Evolutionary conservation across 2,797 vertebrate genomes (phyloP).

Genomic region (Notolepis coatsorum): DNA sequence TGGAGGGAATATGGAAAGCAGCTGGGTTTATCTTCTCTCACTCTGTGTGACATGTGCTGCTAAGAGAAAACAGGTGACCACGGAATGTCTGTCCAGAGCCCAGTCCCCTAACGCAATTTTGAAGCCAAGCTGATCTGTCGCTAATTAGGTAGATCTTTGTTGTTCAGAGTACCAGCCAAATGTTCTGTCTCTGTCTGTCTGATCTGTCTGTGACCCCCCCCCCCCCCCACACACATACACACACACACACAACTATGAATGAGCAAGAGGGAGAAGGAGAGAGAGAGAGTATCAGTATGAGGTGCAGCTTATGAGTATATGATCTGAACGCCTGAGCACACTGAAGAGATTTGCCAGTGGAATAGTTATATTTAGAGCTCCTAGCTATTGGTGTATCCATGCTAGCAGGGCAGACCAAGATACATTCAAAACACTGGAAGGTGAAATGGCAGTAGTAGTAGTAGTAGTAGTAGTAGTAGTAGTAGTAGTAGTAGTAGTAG

Average conservation of each 20-base stretch:
- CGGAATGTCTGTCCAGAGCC: constrained; percentile 59
- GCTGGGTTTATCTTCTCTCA: constrained; percentile 78
- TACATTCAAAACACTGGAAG: constrained; percentile 62
- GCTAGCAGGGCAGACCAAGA: constrained; percentile 70
- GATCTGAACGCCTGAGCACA: constrained; percentile 61
- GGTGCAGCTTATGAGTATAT: constrained; percentile 70
- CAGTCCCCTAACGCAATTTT: constrained; percentile 49
- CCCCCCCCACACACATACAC: not conserved
- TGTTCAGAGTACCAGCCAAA: constrained; percentile 16
- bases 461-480: not conserved
- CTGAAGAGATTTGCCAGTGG: constrained; percentile 64
- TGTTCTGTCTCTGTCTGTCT: not conserved
- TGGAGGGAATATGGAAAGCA: constrained; percentile 77
- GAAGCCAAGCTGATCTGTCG: constrained; percentile 59
- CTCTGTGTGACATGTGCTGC: constrained; percentile 69
- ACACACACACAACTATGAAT: constrained; percentile 48
- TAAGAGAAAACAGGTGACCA: constrained; percentile 79
- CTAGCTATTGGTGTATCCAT: constrained; percentile 71
- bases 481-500: no score
- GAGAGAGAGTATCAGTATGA: constrained; percentile 20
- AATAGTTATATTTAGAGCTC: constrained; percentile 82
- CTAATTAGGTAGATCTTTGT: constrained; percentile 36
- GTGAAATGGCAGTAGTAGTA: constrained; percentile 39
- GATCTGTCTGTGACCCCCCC: not conserved
- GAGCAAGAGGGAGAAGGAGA: constrained; percentile 37